Percentiles rank a stretch among this genome's conserved stretches.
phyloP scores from a whole-genome alignment of 2,113 vertebrate genomes.

The Mobula birostris region DNA sequence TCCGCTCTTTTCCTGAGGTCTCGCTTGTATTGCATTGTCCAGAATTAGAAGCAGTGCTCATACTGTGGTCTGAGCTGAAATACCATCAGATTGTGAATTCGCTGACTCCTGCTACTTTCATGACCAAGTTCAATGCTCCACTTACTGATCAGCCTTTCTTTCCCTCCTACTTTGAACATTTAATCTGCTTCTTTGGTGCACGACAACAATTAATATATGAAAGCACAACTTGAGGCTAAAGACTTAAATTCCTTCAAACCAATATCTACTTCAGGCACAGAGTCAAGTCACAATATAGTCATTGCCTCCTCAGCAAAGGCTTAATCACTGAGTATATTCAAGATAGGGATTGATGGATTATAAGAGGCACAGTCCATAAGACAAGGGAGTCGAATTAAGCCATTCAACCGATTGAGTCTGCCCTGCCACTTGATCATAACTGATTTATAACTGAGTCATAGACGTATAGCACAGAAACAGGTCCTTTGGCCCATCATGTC shows the following conservation, averaged over 20 bases:
- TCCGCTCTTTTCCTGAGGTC: not conserved
- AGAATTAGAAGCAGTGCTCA: not conserved
- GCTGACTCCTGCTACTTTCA: not conserved
- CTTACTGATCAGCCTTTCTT: not conserved
- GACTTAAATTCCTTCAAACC: not conserved
- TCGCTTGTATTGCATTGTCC: not conserved
- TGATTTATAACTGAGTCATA: no score
- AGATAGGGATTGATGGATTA: no score
- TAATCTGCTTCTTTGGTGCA: not conserved
- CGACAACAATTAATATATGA: not conserved
- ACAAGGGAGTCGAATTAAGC: no score
- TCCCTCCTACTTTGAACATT: not conserved
- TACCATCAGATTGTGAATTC: not conserved
- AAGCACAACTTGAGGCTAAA: not conserved
- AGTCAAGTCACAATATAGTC: not conserved
- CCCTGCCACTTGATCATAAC: no score
- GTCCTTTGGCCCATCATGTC: no score
- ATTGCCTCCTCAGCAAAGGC: not conserved
- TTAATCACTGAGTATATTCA: no score
- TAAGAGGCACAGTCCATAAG: no score
- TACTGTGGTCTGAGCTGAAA: not conserved
- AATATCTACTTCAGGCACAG: not conserved
- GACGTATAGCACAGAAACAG: no score
- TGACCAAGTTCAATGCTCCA: not conserved
- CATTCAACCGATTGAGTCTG: no score